A percentile compares a stretch with the other conserved stretches of the same genome.
These are phyloP conservation scores for Eilema sororculum DNA, from an alignment of 2,888 invertebrate species.

Conservation along the genomic window DNA sequence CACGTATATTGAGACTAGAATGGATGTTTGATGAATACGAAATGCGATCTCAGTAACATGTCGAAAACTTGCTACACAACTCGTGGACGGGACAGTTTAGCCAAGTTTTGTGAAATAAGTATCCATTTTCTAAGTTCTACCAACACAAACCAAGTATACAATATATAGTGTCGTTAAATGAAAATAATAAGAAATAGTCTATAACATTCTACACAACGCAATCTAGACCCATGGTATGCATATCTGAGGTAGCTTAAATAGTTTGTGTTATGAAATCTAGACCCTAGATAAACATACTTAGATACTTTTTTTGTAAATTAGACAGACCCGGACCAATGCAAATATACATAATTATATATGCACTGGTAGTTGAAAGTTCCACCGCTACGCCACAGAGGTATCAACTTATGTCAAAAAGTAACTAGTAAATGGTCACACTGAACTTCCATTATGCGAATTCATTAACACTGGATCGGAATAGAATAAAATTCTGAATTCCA, in stretches of 20 bases:
- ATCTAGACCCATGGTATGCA: too few relatives aligned
- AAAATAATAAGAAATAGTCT: too few relatives aligned
- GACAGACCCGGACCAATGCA: too few relatives aligned
- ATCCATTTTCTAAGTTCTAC: slow-evolving; percentile 39
- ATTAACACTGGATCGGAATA: slow-evolving; percentile 70
- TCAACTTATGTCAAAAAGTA: slow-evolving; percentile 61
- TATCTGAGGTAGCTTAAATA: too few relatives aligned
- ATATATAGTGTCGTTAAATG: slow-evolving; percentile 51
- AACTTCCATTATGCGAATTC: slow-evolving; percentile 70
- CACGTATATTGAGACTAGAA: slow-evolving; percentile 77
- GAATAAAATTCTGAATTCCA: slow-evolving; percentile 74
- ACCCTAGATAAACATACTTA: too few relatives aligned
- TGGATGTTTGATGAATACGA: slow-evolving; percentile 80
- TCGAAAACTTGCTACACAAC: slow-evolving; percentile 55
- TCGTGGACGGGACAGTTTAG: slow-evolving; percentile 50
- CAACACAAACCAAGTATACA: slow-evolving; percentile 25
- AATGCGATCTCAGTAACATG: slow-evolving; percentile 65
- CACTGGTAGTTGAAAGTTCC: too few relatives aligned
- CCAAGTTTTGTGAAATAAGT: slow-evolving; percentile 50
- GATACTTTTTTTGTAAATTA: too few relatives aligned
- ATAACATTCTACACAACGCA: too few relatives aligned
- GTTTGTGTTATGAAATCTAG: too few relatives aligned
- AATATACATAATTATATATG: too few relatives aligned
- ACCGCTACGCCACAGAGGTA: too few relatives aligned
- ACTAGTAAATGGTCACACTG: slow-evolving; percentile 51